These are phyloP conservation scores for Pelusios castaneus DNA, from an alignment of 2,113 vertebrate genomes.

Conservation along the genomic window DNA sequence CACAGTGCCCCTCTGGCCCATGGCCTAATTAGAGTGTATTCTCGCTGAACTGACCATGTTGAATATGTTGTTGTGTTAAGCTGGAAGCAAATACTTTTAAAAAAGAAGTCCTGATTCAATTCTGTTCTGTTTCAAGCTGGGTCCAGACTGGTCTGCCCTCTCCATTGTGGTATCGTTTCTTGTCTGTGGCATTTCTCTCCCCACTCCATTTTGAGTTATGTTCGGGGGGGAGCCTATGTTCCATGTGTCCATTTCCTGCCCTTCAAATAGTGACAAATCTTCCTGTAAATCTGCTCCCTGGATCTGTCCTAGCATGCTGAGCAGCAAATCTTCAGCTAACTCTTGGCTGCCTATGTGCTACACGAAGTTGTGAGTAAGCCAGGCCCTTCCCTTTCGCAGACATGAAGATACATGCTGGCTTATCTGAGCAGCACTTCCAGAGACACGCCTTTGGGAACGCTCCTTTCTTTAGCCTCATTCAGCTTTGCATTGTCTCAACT, in stretches of 20 bases:
- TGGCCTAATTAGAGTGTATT: accelerated
- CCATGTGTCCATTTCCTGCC: not conserved
- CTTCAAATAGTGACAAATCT: not conserved
- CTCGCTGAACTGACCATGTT: accelerated
- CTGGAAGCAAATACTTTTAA: not conserved
- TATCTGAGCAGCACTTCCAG: constrained; percentile 56
- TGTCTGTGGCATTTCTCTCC: accelerated
- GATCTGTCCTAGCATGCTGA: constrained; percentile 61
- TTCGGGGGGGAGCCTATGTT: not conserved
- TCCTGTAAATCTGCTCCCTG: not conserved
- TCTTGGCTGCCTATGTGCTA: constrained; percentile 56
- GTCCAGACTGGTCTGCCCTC: not conserved
- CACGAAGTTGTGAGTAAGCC: constrained; percentile 52
- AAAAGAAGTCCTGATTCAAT: not conserved
- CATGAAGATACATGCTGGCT: constrained; percentile 70
- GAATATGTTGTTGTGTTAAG: not conserved
- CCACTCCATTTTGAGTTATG: not conserved
- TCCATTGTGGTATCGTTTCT: accelerated
- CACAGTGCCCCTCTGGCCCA: not conserved
- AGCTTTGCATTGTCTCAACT: constrained; percentile 62
- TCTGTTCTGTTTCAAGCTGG: accelerated
- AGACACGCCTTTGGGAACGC: constrained; percentile 67
- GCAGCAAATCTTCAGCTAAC: constrained; percentile 49
- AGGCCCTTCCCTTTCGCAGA: constrained; percentile 70
- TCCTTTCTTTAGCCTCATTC: constrained; percentile 42